Percentiles rank a stretch among this genome's conserved stretches.
phyloP scores from a whole-genome alignment of 1,140 invertebrate species.

The Trichoplusia ni region DNA sequence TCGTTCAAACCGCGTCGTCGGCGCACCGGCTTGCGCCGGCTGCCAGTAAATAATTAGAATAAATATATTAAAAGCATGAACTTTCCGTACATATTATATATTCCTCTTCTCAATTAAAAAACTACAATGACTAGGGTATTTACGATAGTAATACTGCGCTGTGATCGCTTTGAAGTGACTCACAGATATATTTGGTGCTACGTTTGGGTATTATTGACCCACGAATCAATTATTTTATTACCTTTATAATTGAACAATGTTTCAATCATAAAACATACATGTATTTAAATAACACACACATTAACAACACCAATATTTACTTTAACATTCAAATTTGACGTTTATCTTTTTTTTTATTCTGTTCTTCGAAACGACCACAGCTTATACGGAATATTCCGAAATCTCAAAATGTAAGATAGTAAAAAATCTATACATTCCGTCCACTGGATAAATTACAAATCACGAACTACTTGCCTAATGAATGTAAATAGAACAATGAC shows the following conservation, averaged over 20 bases:
- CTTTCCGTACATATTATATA: conserved; percentile 27
- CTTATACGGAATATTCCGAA: neutral
- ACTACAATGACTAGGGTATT: conserved; percentile 55
- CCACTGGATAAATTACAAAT: conserved; percentile 59
- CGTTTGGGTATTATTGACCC: too few relatives aligned
- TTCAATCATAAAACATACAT: too few relatives aligned
- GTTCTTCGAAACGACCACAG: conserved; percentile 14
- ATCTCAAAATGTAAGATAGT: conserved; percentile 43
- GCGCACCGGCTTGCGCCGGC: neutral
- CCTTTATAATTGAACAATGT: too few relatives aligned
- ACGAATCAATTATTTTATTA: too few relatives aligned
- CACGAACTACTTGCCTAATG: conserved; percentile 64
- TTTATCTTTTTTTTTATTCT: neutral
- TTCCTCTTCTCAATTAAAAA: conserved; percentile 53
- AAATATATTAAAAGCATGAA: conserved; percentile 33
- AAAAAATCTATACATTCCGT: conserved; percentile 75
- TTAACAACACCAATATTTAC: too few relatives aligned
- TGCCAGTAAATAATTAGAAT: conserved; percentile 30
- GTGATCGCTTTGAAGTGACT: conserved; percentile 2
- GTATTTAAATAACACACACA: too few relatives aligned
- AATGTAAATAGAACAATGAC: conserved; percentile 68
- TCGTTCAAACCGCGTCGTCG: conserved; percentile 36
- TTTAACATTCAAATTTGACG: too few relatives aligned
- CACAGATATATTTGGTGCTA: too few relatives aligned
- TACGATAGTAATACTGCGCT: conserved; percentile 20